Evolutionary conservation across 2,113 vertebrate genomes (phyloP), one percentile per base, ranked within the genome.

Genomic region (Colinus virginianus): DNA sequence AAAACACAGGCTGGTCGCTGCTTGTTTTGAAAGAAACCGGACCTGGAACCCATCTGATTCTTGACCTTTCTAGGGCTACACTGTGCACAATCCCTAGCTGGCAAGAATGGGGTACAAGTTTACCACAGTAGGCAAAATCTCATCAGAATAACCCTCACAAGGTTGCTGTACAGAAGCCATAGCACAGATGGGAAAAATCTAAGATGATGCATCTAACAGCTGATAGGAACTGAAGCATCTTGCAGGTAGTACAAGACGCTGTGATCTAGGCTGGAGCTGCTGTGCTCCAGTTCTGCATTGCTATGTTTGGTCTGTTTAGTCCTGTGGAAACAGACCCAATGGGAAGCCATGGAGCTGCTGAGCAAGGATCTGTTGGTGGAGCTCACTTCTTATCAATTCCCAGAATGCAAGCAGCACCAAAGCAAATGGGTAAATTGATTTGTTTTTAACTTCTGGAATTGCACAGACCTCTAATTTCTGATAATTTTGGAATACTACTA

Each of bases 281-380:
- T 66, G 20, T 0, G 0, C 11, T 93, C 19, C 19, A 16, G 4
- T 72, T 92, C 61, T 61, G 4, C 0, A 0, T 26, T 82, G 26
- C 17, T 23, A 8, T 5, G 72, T 71, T 11, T 53, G 58, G 5
- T 48, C 40, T 51, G 13, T 42, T 78, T 63, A 12, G 53, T 63
- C 14, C 23, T 66, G 12, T 58, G 66, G 36, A 13, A 62, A 46
- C 20, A 62, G 34, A 90, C 10, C 18, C n/a, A 92, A 32, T 34
- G 1, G 72, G 8, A 36, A 82, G 15, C 11, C 26, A 9, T 1
- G 28, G 22, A 84, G 49, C 9, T 49, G 30, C 40, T 95, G 78
- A 79, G 21, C 17, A 69, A 76, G 32, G 56, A 17, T 2, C 13
- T 78, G 49, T 10, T 64, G 7, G 2, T 42, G 48, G 32, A 84